Base-by-base conservation (phyloP, 2,797 vertebrate genomes). In the Squalus acanthias region DNA sequence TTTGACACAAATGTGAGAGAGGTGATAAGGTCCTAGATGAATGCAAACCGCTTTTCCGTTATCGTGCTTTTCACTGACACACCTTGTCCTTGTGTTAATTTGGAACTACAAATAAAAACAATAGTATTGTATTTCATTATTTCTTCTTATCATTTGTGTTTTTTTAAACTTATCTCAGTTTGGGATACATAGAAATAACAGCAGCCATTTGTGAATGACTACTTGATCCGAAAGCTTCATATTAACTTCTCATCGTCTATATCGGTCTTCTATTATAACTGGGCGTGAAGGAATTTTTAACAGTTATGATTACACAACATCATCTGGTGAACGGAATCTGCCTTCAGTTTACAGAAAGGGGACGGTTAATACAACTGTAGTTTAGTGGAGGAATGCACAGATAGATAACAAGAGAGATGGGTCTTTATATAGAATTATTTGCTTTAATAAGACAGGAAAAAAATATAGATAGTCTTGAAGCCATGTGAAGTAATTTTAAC, bases 281-380 rank as follows among this genome's bases (percentile, higher is more conserved):
- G 70, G 70, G 2, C 13, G 26, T 33, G 29, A 95, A 95, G 50
- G 50, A 20, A 60, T 76, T 76, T 95, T 74, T 74, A 50, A 95
- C 69, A 53, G 46, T 74, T 74, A 20, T 33, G 69, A 95, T 95
- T 95, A 53, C 70, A 60, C 69, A 95, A 95, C 50, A 76, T 95
- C 50, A 33, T 39, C 91, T 93, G 91, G 50, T 53, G 69, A 72
- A 53, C 26, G 50, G 26, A 60, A 57, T 76, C 26, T 95, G 70
- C 50, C 26, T 33, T 65, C 29, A 63, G 89, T 92, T 20, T 57
- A 29, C 50, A 50, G 9, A 53, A 94, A 70, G 29, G 24, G 50
- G 15, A 95, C 7, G 26, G 94, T 60, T 95, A 65, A 26, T 24
- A 72, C 46, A 57, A 76, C 70, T 33, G 12, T 57, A 9, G 72